Base-by-base conservation (phyloP, 2,888 invertebrate genomes). In the Pristionchus fissidentatus region DNA sequence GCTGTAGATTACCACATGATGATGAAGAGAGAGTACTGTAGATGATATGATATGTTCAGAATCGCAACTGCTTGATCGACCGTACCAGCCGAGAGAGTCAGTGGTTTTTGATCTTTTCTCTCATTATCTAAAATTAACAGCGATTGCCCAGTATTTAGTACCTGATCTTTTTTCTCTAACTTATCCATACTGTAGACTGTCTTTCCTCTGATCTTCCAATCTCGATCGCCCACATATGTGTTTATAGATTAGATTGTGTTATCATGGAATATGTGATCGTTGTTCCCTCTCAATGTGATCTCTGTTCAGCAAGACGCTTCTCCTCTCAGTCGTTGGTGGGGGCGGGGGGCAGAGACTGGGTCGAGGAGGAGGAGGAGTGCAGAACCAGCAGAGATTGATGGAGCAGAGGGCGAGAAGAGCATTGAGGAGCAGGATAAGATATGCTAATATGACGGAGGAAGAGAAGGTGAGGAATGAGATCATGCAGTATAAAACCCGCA, bases 381-480 rank as follows among this genome's bases (percentile, higher is more conserved):
- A 2, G 32, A 35, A 38, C 32, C 10, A 35, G 38, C 79, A 5
- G 60, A 79, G 79, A 49, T 2, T 79, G 3, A 35, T 26, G 15
- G 83, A 83, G 52, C 70, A 83, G 19, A 46, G 73, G 13, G 73
- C 73, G 73, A 70, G 43, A 29, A 70, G 73, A 26, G 83, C 83
- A 26, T 19, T 52, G 35, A 49, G 83, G 26, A 57, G 60, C 10
- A 35, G 83, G n/a, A 73, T 52, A 26, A 60, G 83, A 52, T 83
- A 83, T 32, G 70, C 70, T 8, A 83, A 73, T 55, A 83, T 83
- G 83, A 52, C 15, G 15, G 32, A 15, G 26, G 73, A 73, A 0
- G 70, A 70, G 52, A 83, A 83, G 73, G 83, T 83, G 35, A 79
- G 55, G n/a, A n/a, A n/a, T n/a, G n/a, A n/a, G n/a, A n/a, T n/a